Conservation (phyloP, 2,888 invertebrate species). For the Scaeva pyrastri region DNA sequence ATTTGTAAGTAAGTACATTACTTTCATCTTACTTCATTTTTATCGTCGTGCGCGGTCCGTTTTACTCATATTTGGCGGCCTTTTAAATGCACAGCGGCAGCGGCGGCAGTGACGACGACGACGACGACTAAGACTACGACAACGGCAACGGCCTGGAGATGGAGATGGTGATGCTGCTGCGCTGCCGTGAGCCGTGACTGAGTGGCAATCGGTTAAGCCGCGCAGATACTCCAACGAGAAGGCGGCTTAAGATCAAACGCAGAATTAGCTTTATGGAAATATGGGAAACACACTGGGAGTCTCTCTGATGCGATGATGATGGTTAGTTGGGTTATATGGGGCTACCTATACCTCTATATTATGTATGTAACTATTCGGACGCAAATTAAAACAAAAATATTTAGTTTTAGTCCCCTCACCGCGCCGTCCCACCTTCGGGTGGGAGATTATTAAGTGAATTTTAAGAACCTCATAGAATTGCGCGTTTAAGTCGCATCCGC, state of each 20-base stretch:
- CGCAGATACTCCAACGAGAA: slow-evolving; percentile 42
- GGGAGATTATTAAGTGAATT: slow-evolving; percentile 70
- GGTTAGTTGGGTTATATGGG: background rate
- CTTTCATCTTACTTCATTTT: slow-evolving; percentile 76
- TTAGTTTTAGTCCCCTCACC: slow-evolving; percentile 15
- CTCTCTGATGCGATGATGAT: background rate
- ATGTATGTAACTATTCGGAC: background rate
- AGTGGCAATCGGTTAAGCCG: slow-evolving; percentile 65
- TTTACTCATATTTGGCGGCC: slow-evolving; percentile 72
- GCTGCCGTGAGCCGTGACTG: slow-evolving; percentile 41
- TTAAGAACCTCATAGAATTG: slow-evolving; percentile 15
- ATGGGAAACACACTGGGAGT: slow-evolving; percentile 64
- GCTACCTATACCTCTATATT: background rate
- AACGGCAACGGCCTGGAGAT: background rate
- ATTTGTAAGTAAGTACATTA: slow-evolving; percentile 76
- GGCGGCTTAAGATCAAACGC: slow-evolving; percentile 74
- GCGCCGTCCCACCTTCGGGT: background rate
- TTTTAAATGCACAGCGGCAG: slow-evolving; percentile 52
- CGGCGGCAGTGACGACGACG: background rate
- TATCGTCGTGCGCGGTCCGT: slow-evolving; percentile 74
- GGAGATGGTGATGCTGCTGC: slow-evolving; percentile 12
- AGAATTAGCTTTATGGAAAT: slow-evolving; percentile 73
- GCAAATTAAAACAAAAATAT: slow-evolving; percentile 72
- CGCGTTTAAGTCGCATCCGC: slow-evolving; percentile 3
- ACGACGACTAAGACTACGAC: background rate